Evolutionary conservation across 2,113 vertebrate genomes (phyloP), one percentile per base, ranked within the genome.

Genomic region (Porphyrio hochstetteri): DNA sequence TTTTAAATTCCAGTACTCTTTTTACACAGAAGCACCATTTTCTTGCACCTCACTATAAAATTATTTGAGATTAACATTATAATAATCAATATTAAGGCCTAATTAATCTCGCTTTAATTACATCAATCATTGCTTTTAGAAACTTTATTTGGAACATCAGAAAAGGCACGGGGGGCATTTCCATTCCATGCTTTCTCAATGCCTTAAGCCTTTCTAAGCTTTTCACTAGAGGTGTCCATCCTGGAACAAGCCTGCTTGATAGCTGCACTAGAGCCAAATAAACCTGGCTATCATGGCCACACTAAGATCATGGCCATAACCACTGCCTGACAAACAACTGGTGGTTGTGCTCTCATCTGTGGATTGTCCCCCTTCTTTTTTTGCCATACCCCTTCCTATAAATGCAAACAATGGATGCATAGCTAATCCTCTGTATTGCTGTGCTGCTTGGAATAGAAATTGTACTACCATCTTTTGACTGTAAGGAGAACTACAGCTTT

Each of bases 401-500:
- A 90, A 36, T 10, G 38, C 72, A 88, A 86, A 75, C 44, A 90
- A 79, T 38, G n/a, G n/a, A n/a, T 50, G 33, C 7, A 48, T 7
- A 78, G 31, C 31, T 82, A n/a, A 40, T 42, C 17, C 65, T 77
- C 55, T 69, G 33, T 59, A 25, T 40, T 64, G 82, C 69, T 65
- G 59, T 16, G n/a, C 57, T 0, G 0, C 42, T 52, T 81, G 79
- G 90, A 94, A 87, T 7, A 97, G 90, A 94, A 96, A 96, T 65
- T 87, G 69, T 87, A 75, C 90, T 90, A 94, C 88, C 93, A 96
- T 93, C 95, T 95, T 92, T 95, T 96, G 95, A 94, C 90, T 76
- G 44, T 38, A 87, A 92, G 17, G 25, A 96, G 90, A 97, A 96
- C 61, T 95, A 92, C 93, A 96, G 44, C 81, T 86, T 76, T 76